Evolutionary conservation across 2,888 invertebrate genomes (phyloP), one percentile per base, ranked within the genome.

Genomic region (Leucoma salicis): DNA sequence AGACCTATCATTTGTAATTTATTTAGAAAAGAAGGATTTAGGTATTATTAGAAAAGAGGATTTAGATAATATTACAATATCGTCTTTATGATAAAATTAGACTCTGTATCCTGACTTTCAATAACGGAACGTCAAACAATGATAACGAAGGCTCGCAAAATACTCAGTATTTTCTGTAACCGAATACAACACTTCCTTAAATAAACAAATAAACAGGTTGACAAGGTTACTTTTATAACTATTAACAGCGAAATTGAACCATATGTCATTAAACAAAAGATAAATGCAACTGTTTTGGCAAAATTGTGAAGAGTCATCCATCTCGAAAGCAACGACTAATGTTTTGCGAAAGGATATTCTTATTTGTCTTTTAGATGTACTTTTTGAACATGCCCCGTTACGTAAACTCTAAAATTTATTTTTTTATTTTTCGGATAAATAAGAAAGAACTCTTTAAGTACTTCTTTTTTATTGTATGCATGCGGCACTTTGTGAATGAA

Each of bases 311-410:
- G 48, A 49, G 59, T 45, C 57, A 46, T 56, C 60, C 53, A 72
- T 80, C 21, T 8, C 2, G 76, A 71, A 66, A 71, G 61, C 58
- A 2, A 66, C 43, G 31, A 33, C 76, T 71, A 74, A 79, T 78
- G 70, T 77, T 71, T 65, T 63, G 68, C 67, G 70, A 71, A 74
- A 72, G 79, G 78, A 75, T 66, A 65, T 74, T 80, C 81, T 83
- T 63, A 54, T 61, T 84, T 84, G 82, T 78, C 77, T 71, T 69
- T 65, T 75, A 73, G 76, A 69, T 78, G 80, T 75, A 73, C 66
- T 64, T 70, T 55, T 61, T 63, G 62, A 78, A 81, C 79, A 79
- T 78, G 67, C 70, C 82, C 87, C 84, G 87, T 87, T 87, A 84
- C 74, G 64, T 63, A 71, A 58, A 80, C 78, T 74, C 67, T 61